These are phyloP conservation scores for Phylloscopus trochiloides DNA, from an alignment of 2,113 vertebrate genomes.

Conservation along the genomic window DNA sequence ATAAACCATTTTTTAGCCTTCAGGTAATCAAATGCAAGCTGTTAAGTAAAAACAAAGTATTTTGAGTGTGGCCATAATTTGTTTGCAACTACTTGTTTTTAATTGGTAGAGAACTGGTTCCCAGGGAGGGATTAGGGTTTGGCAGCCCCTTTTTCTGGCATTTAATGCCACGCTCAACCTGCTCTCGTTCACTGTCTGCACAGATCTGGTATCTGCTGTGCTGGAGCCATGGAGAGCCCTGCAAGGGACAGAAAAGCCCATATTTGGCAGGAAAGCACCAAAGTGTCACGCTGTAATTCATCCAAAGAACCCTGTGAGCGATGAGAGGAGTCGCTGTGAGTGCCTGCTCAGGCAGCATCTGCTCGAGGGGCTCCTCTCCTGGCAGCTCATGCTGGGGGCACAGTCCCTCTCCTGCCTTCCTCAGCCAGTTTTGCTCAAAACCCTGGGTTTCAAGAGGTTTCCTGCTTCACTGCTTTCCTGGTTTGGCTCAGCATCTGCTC, in stretches of 20 bases:
- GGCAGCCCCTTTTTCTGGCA: background rate
- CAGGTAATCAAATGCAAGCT: background rate
- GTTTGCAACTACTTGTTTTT: background rate
- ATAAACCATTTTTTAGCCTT: background rate
- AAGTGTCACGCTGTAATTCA: accelerated
- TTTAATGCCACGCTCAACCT: background rate
- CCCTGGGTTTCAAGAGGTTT: accelerated
- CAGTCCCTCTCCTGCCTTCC: background rate
- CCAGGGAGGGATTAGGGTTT: background rate
- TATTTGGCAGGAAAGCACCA: background rate
- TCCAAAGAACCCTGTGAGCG: accelerated
- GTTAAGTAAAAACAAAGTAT: background rate
- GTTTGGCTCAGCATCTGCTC: background rate
- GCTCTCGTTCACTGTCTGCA: accelerated
- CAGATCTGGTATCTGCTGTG: background rate
- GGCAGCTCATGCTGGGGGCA: accelerated
- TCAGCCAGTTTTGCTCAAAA: background rate
- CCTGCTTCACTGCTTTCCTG: background rate
- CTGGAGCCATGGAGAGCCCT: background rate
- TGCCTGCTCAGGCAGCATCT: background rate
- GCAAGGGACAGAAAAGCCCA: background rate
- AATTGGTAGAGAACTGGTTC: background rate
- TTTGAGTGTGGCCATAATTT: background rate
- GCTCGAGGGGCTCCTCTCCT: background rate
- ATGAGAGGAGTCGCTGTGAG: background rate